Percentiles rank a stretch among this genome's conserved stretches.
These are phyloP conservation scores for Drosophila ustulata DNA, from an alignment of 2,888 invertebrate species.

Conservation along the genomic window DNA sequence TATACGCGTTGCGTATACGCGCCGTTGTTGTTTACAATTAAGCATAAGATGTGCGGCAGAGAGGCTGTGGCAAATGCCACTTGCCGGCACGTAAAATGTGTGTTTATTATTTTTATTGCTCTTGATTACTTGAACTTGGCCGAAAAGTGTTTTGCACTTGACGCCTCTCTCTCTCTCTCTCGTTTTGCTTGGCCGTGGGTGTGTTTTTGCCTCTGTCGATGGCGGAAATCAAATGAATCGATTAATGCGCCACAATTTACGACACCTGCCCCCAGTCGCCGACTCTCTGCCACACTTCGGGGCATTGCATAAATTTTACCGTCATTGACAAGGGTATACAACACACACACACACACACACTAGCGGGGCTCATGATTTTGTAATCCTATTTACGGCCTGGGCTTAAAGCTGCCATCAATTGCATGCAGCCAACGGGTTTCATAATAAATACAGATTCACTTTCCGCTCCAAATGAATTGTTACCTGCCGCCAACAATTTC, in stretches of 20 bases:
- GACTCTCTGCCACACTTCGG: conserved; percentile 26
- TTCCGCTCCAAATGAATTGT: not conserved
- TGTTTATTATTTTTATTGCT: conserved; percentile 67
- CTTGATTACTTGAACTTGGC: conserved; percentile 64
- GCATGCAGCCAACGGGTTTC: conserved; percentile 1
- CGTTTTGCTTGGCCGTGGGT: not conserved
- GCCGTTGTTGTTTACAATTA: conserved; percentile 51
- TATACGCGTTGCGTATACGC: conserved; percentile 52
- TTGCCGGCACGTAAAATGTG: conserved; percentile 39
- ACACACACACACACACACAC: not conserved
- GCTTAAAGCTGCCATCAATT: conserved; percentile 30
- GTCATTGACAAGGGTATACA: not conserved
- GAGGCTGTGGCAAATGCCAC: conserved; percentile 5
- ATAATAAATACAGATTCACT: conserved; percentile 1
- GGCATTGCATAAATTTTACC: conserved; percentile 31
- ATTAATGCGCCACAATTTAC: conserved; percentile 49
- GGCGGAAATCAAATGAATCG: conserved; percentile 54
- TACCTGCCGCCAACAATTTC: not conserved
- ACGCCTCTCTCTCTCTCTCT: conserved; percentile 5
- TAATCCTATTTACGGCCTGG: conserved; percentile 23
- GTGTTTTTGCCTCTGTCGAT: not conserved
- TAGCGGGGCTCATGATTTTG: conserved; percentile 37
- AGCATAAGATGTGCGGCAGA: conserved; percentile 17
- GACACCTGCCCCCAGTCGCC: conserved; percentile 33
- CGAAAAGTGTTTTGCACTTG: conserved; percentile 35